Percentiles rank a stretch among this genome's conserved stretches.
These are phyloP conservation scores for Hypena proboscidalis DNA, from an alignment of 2,888 invertebrate species.

Conservation along the genomic window DNA sequence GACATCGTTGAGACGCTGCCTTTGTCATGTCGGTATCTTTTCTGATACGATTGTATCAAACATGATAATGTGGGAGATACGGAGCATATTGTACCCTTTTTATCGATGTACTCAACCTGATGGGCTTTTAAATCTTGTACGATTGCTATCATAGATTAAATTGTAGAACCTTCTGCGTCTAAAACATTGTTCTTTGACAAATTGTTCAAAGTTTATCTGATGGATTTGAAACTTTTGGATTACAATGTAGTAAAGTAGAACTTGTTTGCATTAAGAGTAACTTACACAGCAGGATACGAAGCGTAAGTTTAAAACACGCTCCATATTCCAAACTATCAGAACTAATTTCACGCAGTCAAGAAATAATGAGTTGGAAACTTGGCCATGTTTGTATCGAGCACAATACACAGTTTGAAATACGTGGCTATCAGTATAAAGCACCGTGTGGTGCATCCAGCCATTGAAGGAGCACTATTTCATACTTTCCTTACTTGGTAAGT, in stretches of 20 bases:
- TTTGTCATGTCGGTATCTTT: slow-evolving; percentile 48
- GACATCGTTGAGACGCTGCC: slow-evolving; percentile 46
- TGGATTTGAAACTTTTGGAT: too few relatives aligned
- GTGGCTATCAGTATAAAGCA: slow-evolving; percentile 40
- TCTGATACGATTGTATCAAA: slow-evolving; percentile 39
- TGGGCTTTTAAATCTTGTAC: too few relatives aligned
- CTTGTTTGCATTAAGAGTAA: not conserved
- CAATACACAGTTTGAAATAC: slow-evolving; percentile 39
- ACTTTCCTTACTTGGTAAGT: slow-evolving; percentile 53
- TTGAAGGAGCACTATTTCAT: slow-evolving; percentile 54
- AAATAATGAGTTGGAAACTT: slow-evolving; percentile 37
- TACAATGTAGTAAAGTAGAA: not conserved
- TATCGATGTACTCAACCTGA: too few relatives aligned
- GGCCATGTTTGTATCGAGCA: slow-evolving; percentile 30
- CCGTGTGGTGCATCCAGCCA: slow-evolving; percentile 43
- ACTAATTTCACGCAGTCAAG: slow-evolving; percentile 32
- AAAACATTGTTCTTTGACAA: too few relatives aligned
- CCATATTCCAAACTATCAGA: slow-evolving; percentile 27
- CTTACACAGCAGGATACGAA: slow-evolving; percentile 1
- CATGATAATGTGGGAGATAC: slow-evolving; percentile 22
- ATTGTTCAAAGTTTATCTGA: too few relatives aligned
- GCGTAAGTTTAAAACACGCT: slow-evolving; percentile 31
- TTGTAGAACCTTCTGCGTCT: too few relatives aligned
- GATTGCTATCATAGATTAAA: too few relatives aligned
- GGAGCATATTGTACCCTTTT: too few relatives aligned